Evolutionary conservation across 1,140 invertebrate genomes (phyloP).

Genomic region (Drosophila gunungcola): DNA sequence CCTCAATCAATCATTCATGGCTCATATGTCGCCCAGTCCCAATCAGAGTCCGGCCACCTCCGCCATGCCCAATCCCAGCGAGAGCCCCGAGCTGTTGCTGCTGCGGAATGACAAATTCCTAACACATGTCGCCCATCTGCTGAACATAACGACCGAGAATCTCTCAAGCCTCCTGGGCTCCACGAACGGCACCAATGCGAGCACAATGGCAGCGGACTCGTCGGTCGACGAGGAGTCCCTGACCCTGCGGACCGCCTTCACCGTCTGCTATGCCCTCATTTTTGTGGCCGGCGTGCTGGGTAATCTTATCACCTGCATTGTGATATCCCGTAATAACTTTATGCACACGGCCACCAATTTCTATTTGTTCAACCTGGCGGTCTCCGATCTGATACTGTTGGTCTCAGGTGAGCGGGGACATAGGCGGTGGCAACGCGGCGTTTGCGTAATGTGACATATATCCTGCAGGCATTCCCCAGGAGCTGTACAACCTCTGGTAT

Average conservation of each 20-base stretch:
- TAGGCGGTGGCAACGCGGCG: background rate
- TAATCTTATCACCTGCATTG: constrained; percentile 93
- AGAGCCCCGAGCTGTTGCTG: constrained; percentile 64
- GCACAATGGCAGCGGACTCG: constrained; percentile 27
- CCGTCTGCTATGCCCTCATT: constrained; percentile 90
- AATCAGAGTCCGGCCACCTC: constrained; percentile 10
- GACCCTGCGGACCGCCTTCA: constrained; percentile 88
- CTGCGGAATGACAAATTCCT: constrained; percentile 74
- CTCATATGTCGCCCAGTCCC: constrained; percentile 56
- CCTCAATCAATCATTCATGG: constrained; percentile 78
- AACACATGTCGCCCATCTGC: constrained; percentile 76
- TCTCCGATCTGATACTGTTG: constrained; percentile 93
- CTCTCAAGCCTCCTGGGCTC: constrained; percentile 68
- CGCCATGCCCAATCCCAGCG: constrained; percentile 7
- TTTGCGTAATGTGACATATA: constrained; percentile 41
- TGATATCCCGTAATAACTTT: constrained; percentile 91
- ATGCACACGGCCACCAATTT: constrained; percentile 94
- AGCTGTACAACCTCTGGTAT: constrained; percentile 91
- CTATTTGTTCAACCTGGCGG: constrained; percentile 93
- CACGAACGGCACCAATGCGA: constrained; percentile 50
- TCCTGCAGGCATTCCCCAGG: constrained; percentile 89
- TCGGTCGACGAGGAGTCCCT: constrained; percentile 85
- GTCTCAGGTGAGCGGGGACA: constrained; percentile 84
- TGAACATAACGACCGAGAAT: constrained; percentile 80
- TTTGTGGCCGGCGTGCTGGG: constrained; percentile 92